Evolutionary conservation across 2,113 vertebrate genomes (phyloP).

Genomic region (Rhinopomastus cyanomelas): DNA sequence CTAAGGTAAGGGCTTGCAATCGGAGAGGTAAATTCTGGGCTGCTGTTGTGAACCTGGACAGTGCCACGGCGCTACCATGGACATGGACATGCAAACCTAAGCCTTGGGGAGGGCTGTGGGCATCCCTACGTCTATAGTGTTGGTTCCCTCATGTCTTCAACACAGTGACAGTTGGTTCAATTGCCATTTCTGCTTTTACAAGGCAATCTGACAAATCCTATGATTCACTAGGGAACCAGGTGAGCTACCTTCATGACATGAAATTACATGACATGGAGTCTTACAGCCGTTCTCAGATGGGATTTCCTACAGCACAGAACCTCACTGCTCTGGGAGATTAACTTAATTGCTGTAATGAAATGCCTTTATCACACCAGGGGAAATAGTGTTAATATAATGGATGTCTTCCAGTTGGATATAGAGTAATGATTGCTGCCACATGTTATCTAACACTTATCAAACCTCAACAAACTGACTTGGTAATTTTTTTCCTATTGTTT

Average conservation of each 20-base stretch:
- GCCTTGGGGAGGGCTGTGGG: not conserved
- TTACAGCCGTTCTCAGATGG: not conserved
- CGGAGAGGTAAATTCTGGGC: not conserved
- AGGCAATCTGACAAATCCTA: not conserved
- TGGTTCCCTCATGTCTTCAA: not conserved
- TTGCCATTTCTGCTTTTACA: not conserved
- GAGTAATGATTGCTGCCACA: not conserved
- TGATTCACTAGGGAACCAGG: not conserved
- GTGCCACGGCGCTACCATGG: not conserved
- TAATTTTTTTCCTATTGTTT: slow-evolving; percentile 13
- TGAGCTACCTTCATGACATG: not conserved
- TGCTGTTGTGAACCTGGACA: not conserved
- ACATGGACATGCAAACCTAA: not conserved
- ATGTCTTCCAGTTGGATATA: not conserved
- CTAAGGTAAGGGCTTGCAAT: not conserved
- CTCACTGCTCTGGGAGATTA: not conserved
- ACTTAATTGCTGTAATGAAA: not conserved
- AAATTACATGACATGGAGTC: not conserved
- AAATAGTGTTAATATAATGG: slow-evolving; percentile 8
- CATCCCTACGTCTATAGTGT: not conserved
- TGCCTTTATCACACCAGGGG: not conserved
- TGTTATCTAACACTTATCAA: slow-evolving; percentile 4
- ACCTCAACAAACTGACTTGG: not conserved
- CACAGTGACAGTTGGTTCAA: not conserved
- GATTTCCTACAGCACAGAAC: not conserved